Base-by-base conservation (phyloP, 1,140 invertebrate species). In the Drosophila oshimai region DNA sequence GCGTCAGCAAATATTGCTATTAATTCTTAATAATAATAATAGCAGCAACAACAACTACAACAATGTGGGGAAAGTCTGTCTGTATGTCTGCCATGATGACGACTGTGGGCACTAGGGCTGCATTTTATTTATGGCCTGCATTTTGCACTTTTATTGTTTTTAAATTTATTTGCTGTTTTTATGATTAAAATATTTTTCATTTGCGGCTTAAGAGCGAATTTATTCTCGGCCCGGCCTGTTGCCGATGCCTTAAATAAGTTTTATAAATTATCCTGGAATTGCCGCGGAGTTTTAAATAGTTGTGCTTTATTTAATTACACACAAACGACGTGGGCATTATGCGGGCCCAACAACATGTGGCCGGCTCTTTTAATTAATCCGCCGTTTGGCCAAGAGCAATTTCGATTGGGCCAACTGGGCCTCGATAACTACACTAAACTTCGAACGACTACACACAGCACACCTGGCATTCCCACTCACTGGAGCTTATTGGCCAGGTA, bases 1-100 rank as follows among this genome's bases (percentile, higher is more conserved):
- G 26, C 64, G 10, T 50, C 67, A 77, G 71, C 50, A 83, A 83
- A 81, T 84, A 64, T 83, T 74, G 74, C 62, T 84, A 84, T 84
- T 84, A 86, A 86, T 84, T 68, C 77, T 75, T 71, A 86, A 79
- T 62, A 84, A 72, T 65, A 74, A 64, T 41, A 68, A 71, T 71
- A 72, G 33, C 33, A 71, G 18, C 33, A 53, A 18, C 15, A 6
- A 17, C 29, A 22, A 39, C 31, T 47, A 18, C 15, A 6, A 17
- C 29, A 22, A 39, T 24, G 53, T 18, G 42, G n/a, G n/a, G 5
- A 33, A 44, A 15, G 34, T 26, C 50, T 10, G 49, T 4, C 5
- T 28, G 22, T 33, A n/a, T 41, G 20, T 10, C 34, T 31, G 42
- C 15, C 17, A 12, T 10, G 36, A 22, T 69, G 55, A 62, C 29